Base-by-base conservation (phyloP, 2,888 invertebrate genomes). In the Drosophila birchii region DNA sequence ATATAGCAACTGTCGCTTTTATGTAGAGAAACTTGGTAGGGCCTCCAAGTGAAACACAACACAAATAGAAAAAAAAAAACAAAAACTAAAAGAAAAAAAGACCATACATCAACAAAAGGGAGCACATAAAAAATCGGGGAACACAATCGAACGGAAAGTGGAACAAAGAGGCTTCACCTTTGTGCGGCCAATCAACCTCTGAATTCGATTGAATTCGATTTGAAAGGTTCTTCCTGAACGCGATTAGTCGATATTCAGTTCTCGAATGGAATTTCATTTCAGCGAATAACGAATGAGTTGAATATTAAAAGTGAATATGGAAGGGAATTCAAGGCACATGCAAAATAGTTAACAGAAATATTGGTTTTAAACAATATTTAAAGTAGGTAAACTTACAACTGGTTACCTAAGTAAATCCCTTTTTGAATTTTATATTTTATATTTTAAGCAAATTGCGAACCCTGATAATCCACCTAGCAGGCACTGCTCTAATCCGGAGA, bases 111-210 rank as follows among this genome's bases (percentile, higher is more conserved):
- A 14, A 38, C 29, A 47, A 49, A 49, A 55, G 45, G 66, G 54
- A 34, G 36, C 67, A 29, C 44, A 67, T 49, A 53, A 41, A 49
- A 49, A 47, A 63, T 34, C 20, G 34, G 32, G 20, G 3, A 66
- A 45, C 26, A 61, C 49, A 56, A 57, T 55, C 29, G 34, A 47
- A 41, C 47, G 39, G 36, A 68, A 68, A 68, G 49, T 68, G 41
- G 67, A 68, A 68, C 67, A 68, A 56, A 56, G 56, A 68, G 69
- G 67, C 69, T 68, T 68, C 67, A 69, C 67, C 69, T 68, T 68
- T 68, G 69, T 36, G 41, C 56, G 66, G 69, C 68, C 45, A 68
- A 67, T 67, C 67, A 55, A 67, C 67, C 69, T 67, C 47, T 67
- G 47, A 63, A 55, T 68, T 68, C 41, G 63, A 45, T 66, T 54